These are phyloP conservation scores for Tenthredo scrophulariae DNA, from an alignment of 2,888 invertebrate species.

Conservation along the genomic window DNA sequence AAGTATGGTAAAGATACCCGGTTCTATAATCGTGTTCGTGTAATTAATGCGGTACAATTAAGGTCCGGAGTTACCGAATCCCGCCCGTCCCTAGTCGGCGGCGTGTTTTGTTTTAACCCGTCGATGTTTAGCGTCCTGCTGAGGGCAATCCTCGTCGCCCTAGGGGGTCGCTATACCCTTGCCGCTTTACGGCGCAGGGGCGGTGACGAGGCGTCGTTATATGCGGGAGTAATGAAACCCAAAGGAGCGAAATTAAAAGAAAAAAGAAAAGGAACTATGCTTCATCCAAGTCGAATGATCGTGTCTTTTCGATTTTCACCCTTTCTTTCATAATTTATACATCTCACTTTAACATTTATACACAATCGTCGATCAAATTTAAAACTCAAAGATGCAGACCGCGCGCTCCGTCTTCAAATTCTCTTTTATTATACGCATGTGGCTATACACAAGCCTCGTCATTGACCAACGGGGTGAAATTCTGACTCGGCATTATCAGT, in stretches of 20 bases:
- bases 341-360: background rate
- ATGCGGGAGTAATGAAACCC: constrained; percentile 23
- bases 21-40: constrained; percentile 59
- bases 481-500: constrained; percentile 38
- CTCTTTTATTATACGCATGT: background rate
- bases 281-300: background rate
- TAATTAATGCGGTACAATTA: constrained; percentile 77
- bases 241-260: background rate
- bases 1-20: background rate
- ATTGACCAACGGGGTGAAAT: constrained; percentile 39
- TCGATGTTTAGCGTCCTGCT: constrained; percentile 77
- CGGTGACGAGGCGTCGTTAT: constrained; percentile 40
- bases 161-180: constrained; percentile 71
- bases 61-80: constrained; percentile 71
- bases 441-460: constrained; percentile 30
- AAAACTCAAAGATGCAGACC: background rate
- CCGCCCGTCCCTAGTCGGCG: constrained; percentile 63
- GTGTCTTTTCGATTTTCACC: background rate
- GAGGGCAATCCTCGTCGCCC: constrained; percentile 75
- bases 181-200: constrained; percentile 47
- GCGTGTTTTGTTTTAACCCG: constrained; percentile 75
- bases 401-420: background rate
- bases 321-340: background rate
- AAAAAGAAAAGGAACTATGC: background rate
- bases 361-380: constrained; percentile 17